Evolutionary conservation across 2,113 vertebrate species (phyloP).

Genomic region (Crotalus horridus): DNA sequence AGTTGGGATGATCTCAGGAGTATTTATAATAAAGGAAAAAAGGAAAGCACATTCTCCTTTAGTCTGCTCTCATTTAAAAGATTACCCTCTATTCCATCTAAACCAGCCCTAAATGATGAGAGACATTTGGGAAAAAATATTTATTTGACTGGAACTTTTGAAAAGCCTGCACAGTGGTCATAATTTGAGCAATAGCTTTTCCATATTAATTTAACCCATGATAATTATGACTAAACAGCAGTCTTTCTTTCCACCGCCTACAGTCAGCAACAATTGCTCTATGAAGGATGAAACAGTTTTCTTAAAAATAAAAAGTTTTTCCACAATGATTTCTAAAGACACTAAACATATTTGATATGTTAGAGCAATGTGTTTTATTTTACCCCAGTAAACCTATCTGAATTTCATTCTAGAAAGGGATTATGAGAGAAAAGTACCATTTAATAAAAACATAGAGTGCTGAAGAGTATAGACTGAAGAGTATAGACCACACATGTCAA

Average conservation of each 20-base stretch:
- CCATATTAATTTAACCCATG: background rate
- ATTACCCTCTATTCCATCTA: background rate
- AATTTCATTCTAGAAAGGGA: background rate
- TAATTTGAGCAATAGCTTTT: background rate
- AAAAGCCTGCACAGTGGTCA: background rate
- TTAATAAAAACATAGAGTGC: background rate
- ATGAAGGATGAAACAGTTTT: background rate
- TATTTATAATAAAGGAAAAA: background rate
- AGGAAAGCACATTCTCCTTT: background rate
- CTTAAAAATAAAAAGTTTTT: conserved; percentile 10
- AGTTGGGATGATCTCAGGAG: background rate
- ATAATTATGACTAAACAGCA: background rate
- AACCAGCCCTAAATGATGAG: background rate
- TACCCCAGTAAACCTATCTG: background rate
- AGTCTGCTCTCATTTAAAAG: background rate
- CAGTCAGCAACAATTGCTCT: background rate
- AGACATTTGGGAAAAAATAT: background rate
- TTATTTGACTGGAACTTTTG: background rate
- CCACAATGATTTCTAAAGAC: background rate
- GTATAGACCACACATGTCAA: background rate
- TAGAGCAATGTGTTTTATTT: background rate
- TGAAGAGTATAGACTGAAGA: background rate
- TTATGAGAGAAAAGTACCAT: background rate
- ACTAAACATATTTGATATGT: fast-evolving
- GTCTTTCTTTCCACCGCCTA: background rate